Conservation (phyloP, 92 coral and sea anemone species). For the Nematostella vectensis region DNA sequence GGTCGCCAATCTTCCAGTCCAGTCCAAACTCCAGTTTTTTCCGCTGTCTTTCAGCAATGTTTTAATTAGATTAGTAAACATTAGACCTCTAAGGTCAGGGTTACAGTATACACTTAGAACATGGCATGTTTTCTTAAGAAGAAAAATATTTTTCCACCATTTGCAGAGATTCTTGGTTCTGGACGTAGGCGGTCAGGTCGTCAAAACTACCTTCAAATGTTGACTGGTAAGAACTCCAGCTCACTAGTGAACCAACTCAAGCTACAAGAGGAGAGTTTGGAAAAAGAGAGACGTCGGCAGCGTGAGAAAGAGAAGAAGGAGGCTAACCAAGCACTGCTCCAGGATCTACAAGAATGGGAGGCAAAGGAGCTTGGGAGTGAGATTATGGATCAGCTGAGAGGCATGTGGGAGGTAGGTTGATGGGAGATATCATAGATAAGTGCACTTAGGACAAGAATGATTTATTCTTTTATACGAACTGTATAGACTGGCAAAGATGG, state of each 20-base stretch:
- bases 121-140: too few relatives aligned
- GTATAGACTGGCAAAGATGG: too few relatives aligned
- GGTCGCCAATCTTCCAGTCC: too few relatives aligned
- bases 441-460: too few relatives aligned
- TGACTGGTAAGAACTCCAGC: constrained; percentile 66
- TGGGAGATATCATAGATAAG: too few relatives aligned
- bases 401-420: constrained; percentile 90
- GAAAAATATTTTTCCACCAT: too few relatives aligned
- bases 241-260: constrained; percentile 76
- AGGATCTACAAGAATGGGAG: constrained; percentile 92
- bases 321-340: constrained; percentile 86
- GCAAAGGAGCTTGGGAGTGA: constrained; percentile 48
- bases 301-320: constrained; percentile 93
- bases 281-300: constrained; percentile 69
- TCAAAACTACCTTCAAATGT: constrained; percentile 48
- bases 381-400: constrained; percentile 51
- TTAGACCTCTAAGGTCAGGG: too few relatives aligned
- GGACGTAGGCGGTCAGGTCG: constrained; percentile 74
- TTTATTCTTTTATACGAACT: too few relatives aligned
- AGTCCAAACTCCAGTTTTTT: too few relatives aligned
- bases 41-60: too few relatives aligned
- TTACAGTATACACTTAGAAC: too few relatives aligned
- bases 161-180: constrained; percentile 36
- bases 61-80: too few relatives aligned
- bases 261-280: constrained; percentile 74